A percentile compares a stretch with the other conserved stretches of the same genome.
Evolutionary conservation across 2,888 invertebrate genomes (phyloP).

Genomic region (Panzeria rudis): DNA sequence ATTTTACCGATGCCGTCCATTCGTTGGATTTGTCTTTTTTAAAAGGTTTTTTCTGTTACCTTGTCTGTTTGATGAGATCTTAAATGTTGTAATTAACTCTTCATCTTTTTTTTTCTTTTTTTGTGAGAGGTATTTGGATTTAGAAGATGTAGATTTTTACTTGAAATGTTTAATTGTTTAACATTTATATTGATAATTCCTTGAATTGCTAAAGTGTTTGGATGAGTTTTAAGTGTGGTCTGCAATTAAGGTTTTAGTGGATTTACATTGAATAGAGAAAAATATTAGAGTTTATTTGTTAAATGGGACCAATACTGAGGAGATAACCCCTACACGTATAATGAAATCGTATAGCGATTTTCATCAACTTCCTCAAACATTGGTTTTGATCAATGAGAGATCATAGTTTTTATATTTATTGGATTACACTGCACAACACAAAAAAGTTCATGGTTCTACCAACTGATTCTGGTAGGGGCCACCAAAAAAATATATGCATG

Average conservation of each 20-base stretch:
- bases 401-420: too few relatives aligned
- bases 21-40: constrained; percentile 33
- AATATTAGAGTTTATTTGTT: too few relatives aligned
- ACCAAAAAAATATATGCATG: too few relatives aligned
- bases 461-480: too few relatives aligned
- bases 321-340: too few relatives aligned
- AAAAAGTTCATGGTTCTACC: too few relatives aligned
- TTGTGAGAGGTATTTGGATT: background rate
- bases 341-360: too few relatives aligned
- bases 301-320: background rate
- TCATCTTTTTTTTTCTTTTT: background rate
- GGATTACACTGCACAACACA: too few relatives aligned
- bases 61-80: constrained; percentile 41
- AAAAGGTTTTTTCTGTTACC: constrained; percentile 34
- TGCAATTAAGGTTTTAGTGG: constrained; percentile 11
- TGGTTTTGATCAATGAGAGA: too few relatives aligned
- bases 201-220: constrained; percentile 34
- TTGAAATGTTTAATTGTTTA: constrained; percentile 21
- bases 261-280: background rate
- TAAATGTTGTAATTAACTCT: constrained; percentile 57
- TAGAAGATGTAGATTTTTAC: constrained; percentile 17
- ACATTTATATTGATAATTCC: constrained; percentile 34
- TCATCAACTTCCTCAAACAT: too few relatives aligned
- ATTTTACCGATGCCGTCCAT: constrained; percentile 2
- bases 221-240: constrained; percentile 23